Percentiles rank a stretch among this genome's conserved stretches.
phyloP scores from a whole-genome alignment of 2,113 vertebrate species.

The Larimichthys crocea region DNA sequence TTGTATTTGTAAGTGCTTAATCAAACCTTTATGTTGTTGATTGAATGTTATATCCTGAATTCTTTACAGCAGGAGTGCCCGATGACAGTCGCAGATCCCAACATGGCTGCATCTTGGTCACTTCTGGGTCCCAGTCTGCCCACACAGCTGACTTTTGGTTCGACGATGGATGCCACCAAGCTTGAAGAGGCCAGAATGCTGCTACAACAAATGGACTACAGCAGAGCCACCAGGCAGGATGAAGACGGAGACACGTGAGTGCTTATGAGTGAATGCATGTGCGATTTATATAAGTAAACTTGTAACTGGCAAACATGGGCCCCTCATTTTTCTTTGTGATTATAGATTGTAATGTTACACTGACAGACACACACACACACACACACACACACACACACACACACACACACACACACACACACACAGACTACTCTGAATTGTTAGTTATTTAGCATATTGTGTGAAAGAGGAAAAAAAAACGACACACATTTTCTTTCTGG shows the following conservation, averaged over 20 bases:
- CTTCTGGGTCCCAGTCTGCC: constrained; percentile 42
- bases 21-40: neutral
- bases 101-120: constrained; percentile 64
- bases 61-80: constrained; percentile 52
- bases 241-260: constrained; percentile 91
- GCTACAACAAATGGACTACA: constrained; percentile 84
- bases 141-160: constrained; percentile 59
- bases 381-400: neutral
- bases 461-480: neutral
- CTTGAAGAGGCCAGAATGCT: constrained; percentile 85
- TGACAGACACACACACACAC: neutral
- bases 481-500: neutral
- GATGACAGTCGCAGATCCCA: constrained; percentile 39
- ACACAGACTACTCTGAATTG: too few species aligned
- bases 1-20: neutral
- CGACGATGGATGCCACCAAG: constrained; percentile 72
- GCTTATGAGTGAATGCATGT: neutral
- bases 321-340: neutral
- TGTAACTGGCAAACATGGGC: neutral
- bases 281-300: neutral
- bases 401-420: neutral
- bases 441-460: neutral
- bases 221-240: constrained; percentile 85
- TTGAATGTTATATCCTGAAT: neutral
- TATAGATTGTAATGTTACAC: neutral